A percentile compares a stretch with the other conserved stretches of the same genome.
Evolutionary conservation across 2,113 vertebrate species (phyloP).

Genomic region (Semnornis frantzii): DNA sequence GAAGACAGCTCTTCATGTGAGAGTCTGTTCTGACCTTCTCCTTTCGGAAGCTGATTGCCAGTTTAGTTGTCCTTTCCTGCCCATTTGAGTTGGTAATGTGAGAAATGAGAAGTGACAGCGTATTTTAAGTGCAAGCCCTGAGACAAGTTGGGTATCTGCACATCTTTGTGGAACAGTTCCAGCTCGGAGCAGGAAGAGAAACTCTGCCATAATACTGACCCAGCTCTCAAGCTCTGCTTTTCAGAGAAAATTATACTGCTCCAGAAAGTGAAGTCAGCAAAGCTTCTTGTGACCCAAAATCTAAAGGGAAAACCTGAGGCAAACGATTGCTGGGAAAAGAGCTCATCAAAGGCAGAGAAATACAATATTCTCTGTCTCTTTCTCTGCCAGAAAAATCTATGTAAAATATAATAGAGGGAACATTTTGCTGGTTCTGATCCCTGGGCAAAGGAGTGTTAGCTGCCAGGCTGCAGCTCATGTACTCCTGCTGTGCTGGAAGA

Average conservation of each 20-base stretch:
- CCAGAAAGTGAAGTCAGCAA: conserved; percentile 41
- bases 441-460: not conserved
- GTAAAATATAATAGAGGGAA: not conserved
- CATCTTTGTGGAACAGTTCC: conserved; percentile 52
- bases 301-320: conserved; percentile 37
- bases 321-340: conserved; percentile 38
- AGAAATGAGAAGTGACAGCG: conserved; percentile 75
- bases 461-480: not conserved
- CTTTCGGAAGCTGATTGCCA: conserved; percentile 64
- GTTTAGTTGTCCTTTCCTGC: conserved; percentile 66
- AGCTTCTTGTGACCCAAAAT: conserved; percentile 46
- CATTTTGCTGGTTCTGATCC: conserved; percentile 18
- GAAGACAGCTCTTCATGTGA: not conserved
- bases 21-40: conserved; percentile 57
- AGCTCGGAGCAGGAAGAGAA: conserved; percentile 22
- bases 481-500: not conserved
- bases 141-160: conserved; percentile 50
- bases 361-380: not conserved
- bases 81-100: conserved; percentile 66
- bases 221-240: not conserved
- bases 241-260: conserved; percentile 8
- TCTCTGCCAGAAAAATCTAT: not conserved
- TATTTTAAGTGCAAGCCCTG: conserved; percentile 68
- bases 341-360: conserved; percentile 36
- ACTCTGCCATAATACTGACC: not conserved